Percentiles rank a stretch among this genome's conserved stretches.
These are phyloP conservation scores for Spondyliosoma cantharus DNA, from an alignment of 2,797 vertebrate species.

Conservation along the genomic window DNA sequence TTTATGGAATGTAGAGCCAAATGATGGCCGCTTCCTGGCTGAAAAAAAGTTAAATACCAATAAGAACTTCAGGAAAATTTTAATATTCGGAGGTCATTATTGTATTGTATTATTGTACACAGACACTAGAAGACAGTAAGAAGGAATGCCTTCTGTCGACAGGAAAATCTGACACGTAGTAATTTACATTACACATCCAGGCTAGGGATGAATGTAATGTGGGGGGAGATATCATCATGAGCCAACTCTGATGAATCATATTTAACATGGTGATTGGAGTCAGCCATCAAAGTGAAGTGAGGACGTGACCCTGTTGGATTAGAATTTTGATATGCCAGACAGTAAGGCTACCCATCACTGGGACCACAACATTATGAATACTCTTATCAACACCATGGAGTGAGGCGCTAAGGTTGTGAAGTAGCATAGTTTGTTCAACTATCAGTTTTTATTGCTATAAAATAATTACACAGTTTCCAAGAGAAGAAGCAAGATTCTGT, in stretches of 20 bases:
- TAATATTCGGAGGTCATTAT: not conserved
- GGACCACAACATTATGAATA: not conserved
- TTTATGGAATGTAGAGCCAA: constrained; percentile 9
- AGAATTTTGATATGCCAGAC: not conserved
- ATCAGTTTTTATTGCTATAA: not conserved
- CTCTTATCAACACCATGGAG: not conserved
- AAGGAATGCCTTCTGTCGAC: not conserved
- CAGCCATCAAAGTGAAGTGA: constrained; percentile 4
- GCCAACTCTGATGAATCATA: constrained; percentile 16
- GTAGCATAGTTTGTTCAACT: not conserved
- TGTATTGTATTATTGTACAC: not conserved
- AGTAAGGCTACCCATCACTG: not conserved
- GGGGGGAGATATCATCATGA: constrained; percentile 4
- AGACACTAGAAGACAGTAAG: not conserved
- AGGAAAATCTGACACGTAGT: not conserved
- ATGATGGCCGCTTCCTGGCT: not conserved
- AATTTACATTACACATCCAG: constrained; percentile 3
- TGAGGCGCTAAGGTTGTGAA: not conserved
- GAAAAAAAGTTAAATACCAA: not conserved
- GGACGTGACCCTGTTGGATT: not conserved
- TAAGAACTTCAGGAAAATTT: not conserved
- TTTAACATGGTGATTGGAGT: constrained; percentile 7
- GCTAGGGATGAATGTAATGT: constrained; percentile 1
- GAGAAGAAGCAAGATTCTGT: not conserved
- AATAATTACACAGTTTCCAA: not conserved